Conservation (phyloP, 2,888 invertebrate species). For the Muscina levida region DNA sequence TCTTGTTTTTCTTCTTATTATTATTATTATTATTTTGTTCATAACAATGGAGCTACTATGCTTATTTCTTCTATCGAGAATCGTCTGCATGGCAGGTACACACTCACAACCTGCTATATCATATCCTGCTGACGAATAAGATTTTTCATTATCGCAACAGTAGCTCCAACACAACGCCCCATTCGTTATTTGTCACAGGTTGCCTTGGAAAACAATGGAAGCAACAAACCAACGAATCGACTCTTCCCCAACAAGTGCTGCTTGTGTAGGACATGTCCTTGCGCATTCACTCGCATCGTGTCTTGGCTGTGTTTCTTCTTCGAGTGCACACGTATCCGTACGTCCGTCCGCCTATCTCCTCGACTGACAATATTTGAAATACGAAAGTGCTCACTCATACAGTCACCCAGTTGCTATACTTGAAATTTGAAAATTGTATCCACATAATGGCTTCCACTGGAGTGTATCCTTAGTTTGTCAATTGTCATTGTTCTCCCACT, state of each 20-base stretch:
- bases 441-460: slow-evolving; percentile 35
- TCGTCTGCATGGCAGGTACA: slow-evolving; percentile 14
- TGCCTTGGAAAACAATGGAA: slow-evolving; percentile 48
- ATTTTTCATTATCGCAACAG: slow-evolving; percentile 38
- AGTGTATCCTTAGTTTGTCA: slow-evolving; percentile 12
- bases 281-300: slow-evolving; percentile 36
- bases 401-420: neutral
- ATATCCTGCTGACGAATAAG: slow-evolving; percentile 54
- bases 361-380: neutral
- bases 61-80: neutral
- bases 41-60: slow-evolving; percentile 1
- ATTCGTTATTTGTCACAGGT: slow-evolving; percentile 51
- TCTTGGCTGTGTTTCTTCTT: slow-evolving; percentile 23
- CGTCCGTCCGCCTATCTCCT: neutral
- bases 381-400: neutral
- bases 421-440: slow-evolving; percentile 41
- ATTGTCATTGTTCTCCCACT: slow-evolving; percentile 43
- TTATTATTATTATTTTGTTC: too few species aligned
- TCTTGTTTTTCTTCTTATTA: too few species aligned
- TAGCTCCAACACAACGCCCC: slow-evolving; percentile 1
- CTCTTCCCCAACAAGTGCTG: slow-evolving; percentile 12
- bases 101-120: slow-evolving; percentile 56
- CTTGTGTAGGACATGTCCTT: slow-evolving; percentile 23
- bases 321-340: neutral
- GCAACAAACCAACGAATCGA: slow-evolving; percentile 29